phyloP scores from a whole-genome alignment of 2,113 vertebrate genomes.

The Ctenomys sociabilis region DNA sequence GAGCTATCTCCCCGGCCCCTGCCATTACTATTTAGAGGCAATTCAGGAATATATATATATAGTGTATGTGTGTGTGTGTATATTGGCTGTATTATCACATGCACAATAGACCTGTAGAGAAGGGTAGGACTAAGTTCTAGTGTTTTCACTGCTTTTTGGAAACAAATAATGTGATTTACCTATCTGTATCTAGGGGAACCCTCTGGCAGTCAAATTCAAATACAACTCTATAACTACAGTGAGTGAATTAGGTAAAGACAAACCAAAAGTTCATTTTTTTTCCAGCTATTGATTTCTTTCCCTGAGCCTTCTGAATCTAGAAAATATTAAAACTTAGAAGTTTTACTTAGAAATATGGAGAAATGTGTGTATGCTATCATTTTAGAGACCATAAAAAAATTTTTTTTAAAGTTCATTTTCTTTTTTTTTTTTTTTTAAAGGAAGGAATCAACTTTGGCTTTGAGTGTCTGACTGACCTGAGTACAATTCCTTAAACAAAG shows the following conservation, averaged over 20 bases:
- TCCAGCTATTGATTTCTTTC: conserved; percentile 40
- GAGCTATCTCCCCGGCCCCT: no score
- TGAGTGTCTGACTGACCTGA: conserved; percentile 27
- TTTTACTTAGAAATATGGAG: conserved; percentile 68
- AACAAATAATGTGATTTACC: conserved; percentile 60
- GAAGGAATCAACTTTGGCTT: conserved; percentile 55
- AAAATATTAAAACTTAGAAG: conserved; percentile 44
- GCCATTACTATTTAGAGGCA: neutral
- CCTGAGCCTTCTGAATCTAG: conserved; percentile 46
- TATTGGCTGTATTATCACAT: conserved; percentile 58
- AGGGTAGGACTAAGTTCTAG: conserved; percentile 67
- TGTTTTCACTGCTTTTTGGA: conserved; percentile 69
- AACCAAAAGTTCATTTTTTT: conserved; percentile 27
- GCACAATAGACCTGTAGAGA: conserved; percentile 55
- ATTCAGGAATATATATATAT: neutral
- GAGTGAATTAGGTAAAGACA: neutral
- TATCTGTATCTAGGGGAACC: conserved; percentile 64
- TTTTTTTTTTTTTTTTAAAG: neutral
- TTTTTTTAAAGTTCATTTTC: conserved; percentile 15
- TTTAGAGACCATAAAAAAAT: conserved; percentile 67
- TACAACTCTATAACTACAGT: neutral
- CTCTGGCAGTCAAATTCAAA: conserved; percentile 60
- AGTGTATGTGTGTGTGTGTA: neutral
- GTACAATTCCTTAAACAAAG: conserved; percentile 75
- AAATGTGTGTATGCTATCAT: neutral